Evolutionary conservation across 2,888 invertebrate species (phyloP).

Genomic region (Xanthorhoe designata): DNA sequence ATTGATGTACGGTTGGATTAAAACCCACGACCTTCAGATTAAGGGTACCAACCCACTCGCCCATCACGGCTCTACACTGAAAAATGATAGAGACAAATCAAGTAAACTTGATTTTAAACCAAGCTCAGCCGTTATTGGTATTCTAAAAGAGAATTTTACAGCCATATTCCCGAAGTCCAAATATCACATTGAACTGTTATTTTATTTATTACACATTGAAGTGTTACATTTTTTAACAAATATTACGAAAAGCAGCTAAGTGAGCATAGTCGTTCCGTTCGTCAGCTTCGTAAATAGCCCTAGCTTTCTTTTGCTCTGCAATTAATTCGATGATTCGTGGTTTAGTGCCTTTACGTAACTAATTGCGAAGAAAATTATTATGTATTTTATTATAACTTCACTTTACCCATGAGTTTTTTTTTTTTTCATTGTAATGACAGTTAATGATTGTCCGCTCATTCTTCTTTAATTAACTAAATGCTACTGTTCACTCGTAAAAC

Average conservation of each 20-base stretch:
- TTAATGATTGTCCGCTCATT: conserved; percentile 17
- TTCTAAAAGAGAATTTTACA: too few relatives aligned
- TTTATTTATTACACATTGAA: too few relatives aligned
- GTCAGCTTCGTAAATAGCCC: conserved; percentile 52
- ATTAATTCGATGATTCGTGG: conserved; percentile 52
- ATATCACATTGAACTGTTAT: too few relatives aligned
- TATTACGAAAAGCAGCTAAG: not conserved
- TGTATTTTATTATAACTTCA: conserved; percentile 21
- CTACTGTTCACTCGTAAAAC: conserved; percentile 3
- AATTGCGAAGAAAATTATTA: conserved; percentile 30
- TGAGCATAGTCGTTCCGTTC: conserved; percentile 49
- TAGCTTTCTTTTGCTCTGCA: conserved; percentile 50
- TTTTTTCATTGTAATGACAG: conserved; percentile 18
- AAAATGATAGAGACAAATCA: too few relatives aligned
- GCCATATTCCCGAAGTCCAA: too few relatives aligned
- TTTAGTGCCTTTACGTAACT: conserved; percentile 42
- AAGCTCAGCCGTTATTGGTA: too few relatives aligned
- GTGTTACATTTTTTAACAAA: not conserved
- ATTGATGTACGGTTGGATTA: too few relatives aligned
- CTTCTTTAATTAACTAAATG: conserved; percentile 29
- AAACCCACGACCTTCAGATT: too few relatives aligned
- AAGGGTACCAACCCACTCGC: too few relatives aligned
- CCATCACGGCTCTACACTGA: too few relatives aligned
- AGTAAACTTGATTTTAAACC: too few relatives aligned
- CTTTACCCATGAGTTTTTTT: conserved; percentile 15